These are phyloP conservation scores for Mythimna vitellina DNA, from an alignment of 2,888 invertebrate genomes.

Conservation along the genomic window DNA sequence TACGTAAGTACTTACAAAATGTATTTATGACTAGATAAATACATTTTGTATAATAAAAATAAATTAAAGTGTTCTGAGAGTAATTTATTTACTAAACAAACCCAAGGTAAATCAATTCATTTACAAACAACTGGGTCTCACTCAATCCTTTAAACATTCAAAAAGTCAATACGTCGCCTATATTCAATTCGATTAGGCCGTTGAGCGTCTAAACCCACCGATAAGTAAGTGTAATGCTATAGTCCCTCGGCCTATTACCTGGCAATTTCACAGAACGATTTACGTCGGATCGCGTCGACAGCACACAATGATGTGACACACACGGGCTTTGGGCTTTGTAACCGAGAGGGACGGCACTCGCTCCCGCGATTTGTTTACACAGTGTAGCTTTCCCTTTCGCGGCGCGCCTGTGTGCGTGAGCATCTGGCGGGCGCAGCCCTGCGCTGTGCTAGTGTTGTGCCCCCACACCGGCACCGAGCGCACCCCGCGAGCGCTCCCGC, in stretches of 20 bases:
- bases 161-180: conserved; percentile 67
- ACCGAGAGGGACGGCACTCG: conserved; percentile 86
- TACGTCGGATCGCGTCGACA: conserved; percentile 86
- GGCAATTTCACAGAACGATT: conserved; percentile 91
- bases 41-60: neutral
- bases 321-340: conserved; percentile 79
- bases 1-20: neutral
- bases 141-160: conserved; percentile 56
- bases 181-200: conserved; percentile 87
- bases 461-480: conserved; percentile 78
- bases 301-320: conserved; percentile 87
- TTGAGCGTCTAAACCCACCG: conserved; percentile 86
- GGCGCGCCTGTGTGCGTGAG: conserved; percentile 82
- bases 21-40: neutral
- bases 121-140: conserved; percentile 17
- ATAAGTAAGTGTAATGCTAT: conserved; percentile 90
- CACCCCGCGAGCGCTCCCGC: conserved; percentile 74
- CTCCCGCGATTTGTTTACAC: conserved; percentile 89
- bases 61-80: neutral
- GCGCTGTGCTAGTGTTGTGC: conserved; percentile 77
- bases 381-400: conserved; percentile 90
- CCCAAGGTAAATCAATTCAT: conserved; percentile 15
- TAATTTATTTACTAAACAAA: conserved; percentile 9
- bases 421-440: conserved; percentile 87
- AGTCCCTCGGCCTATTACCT: conserved; percentile 90